Percentiles rank a stretch among this genome's conserved stretches.
Evolutionary conservation across 2,797 vertebrate species (phyloP).

Genomic region (Champsocephalus esox): DNA sequence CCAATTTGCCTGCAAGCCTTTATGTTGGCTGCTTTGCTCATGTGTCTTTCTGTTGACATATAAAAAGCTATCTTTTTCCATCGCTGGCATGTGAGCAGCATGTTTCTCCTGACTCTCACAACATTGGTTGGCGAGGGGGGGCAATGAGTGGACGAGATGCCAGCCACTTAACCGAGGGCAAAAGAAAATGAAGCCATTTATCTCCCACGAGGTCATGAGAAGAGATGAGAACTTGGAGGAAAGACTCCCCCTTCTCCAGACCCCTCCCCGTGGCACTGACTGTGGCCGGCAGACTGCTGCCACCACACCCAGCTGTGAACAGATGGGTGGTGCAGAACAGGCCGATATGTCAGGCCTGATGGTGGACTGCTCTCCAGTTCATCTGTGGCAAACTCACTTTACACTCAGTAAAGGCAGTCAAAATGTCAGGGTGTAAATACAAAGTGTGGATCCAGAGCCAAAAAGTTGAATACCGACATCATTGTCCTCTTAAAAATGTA

Average conservation of each 20-base stretch:
- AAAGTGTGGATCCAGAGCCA: background rate
- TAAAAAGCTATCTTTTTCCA: slow-evolving; percentile 59
- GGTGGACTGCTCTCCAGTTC: slow-evolving; percentile 42
- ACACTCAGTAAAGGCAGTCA: slow-evolving; percentile 38
- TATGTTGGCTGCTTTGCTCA: slow-evolving; percentile 67
- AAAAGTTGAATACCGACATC: too few relatives aligned
- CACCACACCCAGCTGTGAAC: slow-evolving; percentile 71
- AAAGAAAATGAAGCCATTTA: slow-evolving; percentile 83
- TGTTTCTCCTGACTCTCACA: slow-evolving; percentile 57
- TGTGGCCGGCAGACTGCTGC: slow-evolving; percentile 49
- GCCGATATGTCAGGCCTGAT: slow-evolving; percentile 66
- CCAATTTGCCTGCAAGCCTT: slow-evolving; percentile 76
- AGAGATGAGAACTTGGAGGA: slow-evolving; percentile 59
- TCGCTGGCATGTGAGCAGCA: slow-evolving; percentile 65
- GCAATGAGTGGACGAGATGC: slow-evolving; percentile 70
- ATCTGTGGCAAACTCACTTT: slow-evolving; percentile 31
- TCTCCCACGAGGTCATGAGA: slow-evolving; percentile 76
- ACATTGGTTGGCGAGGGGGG: slow-evolving; percentile 59
- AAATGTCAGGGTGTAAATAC: slow-evolving; percentile 7
- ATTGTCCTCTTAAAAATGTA: too few relatives aligned
- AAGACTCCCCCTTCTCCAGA: slow-evolving; percentile 17
- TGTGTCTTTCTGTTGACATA: slow-evolving; percentile 74
- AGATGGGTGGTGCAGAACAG: slow-evolving; percentile 64
- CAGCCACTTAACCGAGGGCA: slow-evolving; percentile 78
- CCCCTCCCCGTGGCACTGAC: slow-evolving; percentile 53